Evolutionary conservation across 2,113 vertebrate species (phyloP).

Genomic region (Phainopepla nitens): DNA sequence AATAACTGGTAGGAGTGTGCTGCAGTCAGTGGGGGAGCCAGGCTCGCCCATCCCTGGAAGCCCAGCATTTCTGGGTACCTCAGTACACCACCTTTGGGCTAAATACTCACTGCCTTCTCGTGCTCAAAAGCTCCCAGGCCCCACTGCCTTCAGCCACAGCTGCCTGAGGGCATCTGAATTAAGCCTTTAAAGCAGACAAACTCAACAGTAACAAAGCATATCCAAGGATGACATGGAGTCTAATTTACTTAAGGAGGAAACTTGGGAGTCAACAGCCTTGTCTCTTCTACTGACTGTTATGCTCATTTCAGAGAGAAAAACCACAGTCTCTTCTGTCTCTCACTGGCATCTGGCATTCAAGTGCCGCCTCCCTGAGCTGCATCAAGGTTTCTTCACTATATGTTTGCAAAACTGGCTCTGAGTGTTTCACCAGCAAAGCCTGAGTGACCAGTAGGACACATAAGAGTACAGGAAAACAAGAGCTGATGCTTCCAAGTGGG

Average conservation of each 20-base stretch:
- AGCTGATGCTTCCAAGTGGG: not conserved
- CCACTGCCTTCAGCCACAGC: not conserved
- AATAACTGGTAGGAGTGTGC: not conserved
- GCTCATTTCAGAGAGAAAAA: not conserved
- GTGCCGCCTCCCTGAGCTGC: not conserved
- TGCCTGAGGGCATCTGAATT: not conserved
- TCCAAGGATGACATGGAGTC: not conserved
- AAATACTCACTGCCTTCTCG: not conserved
- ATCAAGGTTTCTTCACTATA: not conserved
- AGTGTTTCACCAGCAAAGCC: not conserved
- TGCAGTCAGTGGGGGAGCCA: not conserved
- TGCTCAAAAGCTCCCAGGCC: not conserved
- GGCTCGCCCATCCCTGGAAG: not conserved
- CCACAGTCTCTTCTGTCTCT: accelerated
- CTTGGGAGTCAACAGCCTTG: not conserved
- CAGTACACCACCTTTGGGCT: not conserved
- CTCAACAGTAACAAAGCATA: not conserved
- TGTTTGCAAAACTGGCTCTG: not conserved
- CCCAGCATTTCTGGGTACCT: not conserved
- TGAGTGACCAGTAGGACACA: not conserved
- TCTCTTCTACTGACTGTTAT: not conserved
- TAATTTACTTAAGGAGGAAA: not conserved
- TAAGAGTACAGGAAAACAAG: not conserved
- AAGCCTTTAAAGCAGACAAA: not conserved
- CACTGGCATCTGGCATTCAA: not conserved